Evolutionary conservation across 2,113 vertebrate species (phyloP), one percentile per base, ranked within the genome.

Genomic region (Numida meleagris): DNA sequence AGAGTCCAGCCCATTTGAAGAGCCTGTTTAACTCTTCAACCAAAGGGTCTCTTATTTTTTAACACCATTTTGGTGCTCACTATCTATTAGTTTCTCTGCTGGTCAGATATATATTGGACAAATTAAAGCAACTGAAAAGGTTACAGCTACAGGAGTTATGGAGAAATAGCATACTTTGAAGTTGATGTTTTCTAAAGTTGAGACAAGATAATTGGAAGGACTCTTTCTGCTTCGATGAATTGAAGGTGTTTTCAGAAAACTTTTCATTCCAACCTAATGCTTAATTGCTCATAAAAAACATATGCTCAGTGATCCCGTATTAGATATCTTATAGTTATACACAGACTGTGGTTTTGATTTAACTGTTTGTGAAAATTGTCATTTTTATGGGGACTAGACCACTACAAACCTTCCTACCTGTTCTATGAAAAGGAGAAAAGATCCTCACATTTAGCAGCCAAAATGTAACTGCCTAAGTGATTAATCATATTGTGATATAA

Each of bases 241-340:
- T 80, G 0, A 88, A 93, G 33, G 42, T 82, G 50, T 82, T 94
- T 90, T 79, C 88, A 63, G 59, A 61, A 96, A 94, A 71, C 63
- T 78, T 92, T 76, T 95, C 31, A 70, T 93, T 29, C 46, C 31
- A 88, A 50, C 40, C 13, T 91, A 86, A 46, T 82, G 51, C 55
- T 68, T 88, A 72, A 86, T 93, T 92, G 36, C 16, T 92, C 42
- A 83, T 93, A 91, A 94, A 51, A 97, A 95, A 73, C 31, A 12
- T 31, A 87, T 51, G 15, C 6, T 77, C 25, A 36, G 11, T 77
- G 42, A 83, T 86, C 17, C 16, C 14, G 4, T 14, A 20, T 55
- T n/a, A 93, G 25, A 36, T 3, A 23, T 13, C 73, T 86, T 4
- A 45, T 10, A 57, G 24, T 72, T 71, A 63, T 55, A 6, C 8